Evolutionary conservation across 1,140 invertebrate genomes (phyloP).

Genomic region (Drosophila hydei): DNA sequence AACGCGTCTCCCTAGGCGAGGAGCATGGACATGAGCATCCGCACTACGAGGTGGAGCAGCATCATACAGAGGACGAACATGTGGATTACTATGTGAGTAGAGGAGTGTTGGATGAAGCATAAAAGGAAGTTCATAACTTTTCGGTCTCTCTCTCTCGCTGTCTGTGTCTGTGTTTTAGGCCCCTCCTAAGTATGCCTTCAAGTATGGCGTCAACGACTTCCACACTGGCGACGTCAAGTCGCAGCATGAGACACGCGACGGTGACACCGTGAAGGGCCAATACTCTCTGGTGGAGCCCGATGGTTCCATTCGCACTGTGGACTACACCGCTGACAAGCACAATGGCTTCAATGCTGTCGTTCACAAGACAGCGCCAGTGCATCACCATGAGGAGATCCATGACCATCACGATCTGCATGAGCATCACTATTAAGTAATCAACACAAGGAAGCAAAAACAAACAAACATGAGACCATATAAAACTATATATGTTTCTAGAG

Average conservation of each 20-base stretch:
- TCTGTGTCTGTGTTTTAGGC: slow-evolving; percentile 54
- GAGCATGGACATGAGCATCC: slow-evolving; percentile 66
- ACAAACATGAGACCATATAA: slow-evolving; percentile 36
- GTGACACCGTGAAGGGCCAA: slow-evolving; percentile 85
- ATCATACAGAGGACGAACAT: slow-evolving; percentile 76
- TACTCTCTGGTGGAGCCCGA: slow-evolving; percentile 86
- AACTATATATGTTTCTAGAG: slow-evolving; percentile 52
- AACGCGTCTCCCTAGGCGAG: slow-evolving; percentile 77
- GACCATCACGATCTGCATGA: slow-evolving; percentile 46
- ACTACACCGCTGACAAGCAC: slow-evolving; percentile 85
- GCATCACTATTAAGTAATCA: slow-evolving; percentile 47
- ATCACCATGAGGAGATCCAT: slow-evolving; percentile 80
- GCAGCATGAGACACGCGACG: slow-evolving; percentile 85
- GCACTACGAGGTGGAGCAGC: slow-evolving; percentile 69
- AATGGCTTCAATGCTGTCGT: slow-evolving; percentile 87
- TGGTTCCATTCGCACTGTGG: slow-evolving; percentile 85
- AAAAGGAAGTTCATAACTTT: neutral
- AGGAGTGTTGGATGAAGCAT: neutral
- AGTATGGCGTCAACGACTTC: slow-evolving; percentile 85
- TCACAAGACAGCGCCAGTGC: slow-evolving; percentile 86
- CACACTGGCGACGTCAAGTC: slow-evolving; percentile 86
- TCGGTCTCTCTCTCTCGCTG: neutral
- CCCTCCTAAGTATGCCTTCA: slow-evolving; percentile 85
- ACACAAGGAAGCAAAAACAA: neutral
- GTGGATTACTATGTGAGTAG: slow-evolving; percentile 84